These are phyloP conservation scores for Lordiphosa andalusiaca DNA, from an alignment of 2,888 invertebrate species.

Conservation along the genomic window DNA sequence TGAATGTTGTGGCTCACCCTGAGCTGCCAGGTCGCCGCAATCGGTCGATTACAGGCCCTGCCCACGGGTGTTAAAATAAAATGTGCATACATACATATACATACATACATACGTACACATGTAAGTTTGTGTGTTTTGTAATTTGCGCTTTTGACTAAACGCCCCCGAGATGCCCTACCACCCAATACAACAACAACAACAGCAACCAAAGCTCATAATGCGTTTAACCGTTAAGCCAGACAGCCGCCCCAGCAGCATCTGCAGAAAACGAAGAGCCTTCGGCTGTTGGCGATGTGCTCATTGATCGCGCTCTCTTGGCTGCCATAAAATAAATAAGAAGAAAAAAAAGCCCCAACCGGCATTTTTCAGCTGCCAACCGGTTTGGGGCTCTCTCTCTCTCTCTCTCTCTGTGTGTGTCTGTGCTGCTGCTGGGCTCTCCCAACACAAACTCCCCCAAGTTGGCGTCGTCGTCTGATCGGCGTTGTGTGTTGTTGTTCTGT, in stretches of 20 bases:
- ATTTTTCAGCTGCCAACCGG: conserved; percentile 70
- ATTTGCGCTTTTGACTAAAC: conserved; percentile 42
- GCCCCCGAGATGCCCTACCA: conserved; percentile 3
- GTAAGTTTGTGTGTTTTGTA: conserved; percentile 30
- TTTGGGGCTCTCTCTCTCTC: conserved; percentile 37
- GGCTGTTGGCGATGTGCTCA: conserved; percentile 15
- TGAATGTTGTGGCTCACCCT: conserved; percentile 73
- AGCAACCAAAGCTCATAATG: conserved; percentile 45
- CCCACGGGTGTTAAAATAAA: conserved; percentile 59
- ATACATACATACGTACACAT: conserved; percentile 11
- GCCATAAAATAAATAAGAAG: conserved; percentile 21
- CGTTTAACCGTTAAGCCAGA: conserved; percentile 59
- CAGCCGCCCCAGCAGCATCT: conserved; percentile 50
- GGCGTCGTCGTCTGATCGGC: conserved; percentile 56
- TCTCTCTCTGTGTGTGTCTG: too few relatives aligned
- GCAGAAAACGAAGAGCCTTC: conserved; percentile 19
- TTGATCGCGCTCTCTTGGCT: conserved; percentile 10
- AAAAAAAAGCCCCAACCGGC: conserved; percentile 59
- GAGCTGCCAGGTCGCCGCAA: conserved; percentile 63
- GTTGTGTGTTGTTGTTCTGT: conserved; percentile 57
- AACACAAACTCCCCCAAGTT: conserved; percentile 63
- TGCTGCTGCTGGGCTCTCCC: conserved; percentile 7
- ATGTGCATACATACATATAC: conserved; percentile 12
- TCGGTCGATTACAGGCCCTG: conserved; percentile 35
- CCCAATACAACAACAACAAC: conserved; percentile 13